phyloP scores from a whole-genome alignment of 2,113 vertebrate genomes.

The Mastomys coucha region DNA sequence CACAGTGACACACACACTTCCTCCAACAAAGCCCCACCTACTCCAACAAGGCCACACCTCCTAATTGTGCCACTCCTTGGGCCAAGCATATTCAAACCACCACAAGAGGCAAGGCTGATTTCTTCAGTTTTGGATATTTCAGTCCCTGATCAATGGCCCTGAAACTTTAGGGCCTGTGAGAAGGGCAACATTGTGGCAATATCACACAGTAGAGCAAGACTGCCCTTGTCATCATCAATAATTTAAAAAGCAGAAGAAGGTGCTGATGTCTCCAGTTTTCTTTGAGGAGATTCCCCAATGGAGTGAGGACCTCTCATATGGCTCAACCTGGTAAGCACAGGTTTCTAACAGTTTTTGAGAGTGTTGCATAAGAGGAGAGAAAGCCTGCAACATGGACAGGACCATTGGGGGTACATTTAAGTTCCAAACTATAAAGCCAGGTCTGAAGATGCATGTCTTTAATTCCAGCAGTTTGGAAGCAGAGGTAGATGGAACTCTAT shows the following conservation, averaged over 20 bases:
- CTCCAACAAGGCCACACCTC: no score
- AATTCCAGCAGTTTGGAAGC: neutral
- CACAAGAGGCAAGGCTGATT: neutral
- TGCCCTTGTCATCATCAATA: no score
- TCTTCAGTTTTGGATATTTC: neutral
- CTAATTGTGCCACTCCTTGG: no score
- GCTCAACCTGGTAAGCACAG: neutral
- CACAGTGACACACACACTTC: no score
- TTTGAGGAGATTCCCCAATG: neutral
- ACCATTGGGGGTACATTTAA: neutral
- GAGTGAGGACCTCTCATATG: neutral
- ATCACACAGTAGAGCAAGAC: neutral
- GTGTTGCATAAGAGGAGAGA: neutral
- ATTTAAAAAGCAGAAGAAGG: neutral
- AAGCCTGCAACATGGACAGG: neutral
- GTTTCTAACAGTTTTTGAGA: neutral
- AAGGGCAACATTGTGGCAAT: neutral
- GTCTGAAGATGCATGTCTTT: neutral
- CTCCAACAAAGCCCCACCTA: no score
- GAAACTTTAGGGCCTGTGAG: neutral
- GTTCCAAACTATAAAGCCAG: neutral
- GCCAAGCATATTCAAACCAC: no score
- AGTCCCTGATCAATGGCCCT: neutral
- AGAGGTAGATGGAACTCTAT: neutral
- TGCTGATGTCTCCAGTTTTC: no score